Conservation (phyloP, 2,113 vertebrate species). For the Xiphophorus maculatus region DNA sequence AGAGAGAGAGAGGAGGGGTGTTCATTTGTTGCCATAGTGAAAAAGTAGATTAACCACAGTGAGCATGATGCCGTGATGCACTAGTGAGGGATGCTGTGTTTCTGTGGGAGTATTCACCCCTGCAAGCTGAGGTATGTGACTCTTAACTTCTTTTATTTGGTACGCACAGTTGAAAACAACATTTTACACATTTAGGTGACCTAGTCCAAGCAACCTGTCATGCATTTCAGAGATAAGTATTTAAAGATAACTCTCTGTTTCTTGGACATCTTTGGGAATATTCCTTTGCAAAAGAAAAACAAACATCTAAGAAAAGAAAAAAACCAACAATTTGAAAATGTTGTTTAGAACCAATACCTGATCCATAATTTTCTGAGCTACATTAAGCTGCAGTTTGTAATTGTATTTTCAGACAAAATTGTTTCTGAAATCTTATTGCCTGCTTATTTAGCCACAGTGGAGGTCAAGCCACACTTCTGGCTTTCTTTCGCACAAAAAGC, state of each 20-base stretch:
- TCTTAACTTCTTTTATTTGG: not conserved
- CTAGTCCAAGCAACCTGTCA: not conserved
- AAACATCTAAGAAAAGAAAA: not conserved
- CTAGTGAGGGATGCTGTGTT: slow-evolving; percentile 54
- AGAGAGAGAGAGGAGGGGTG: slow-evolving; percentile 19
- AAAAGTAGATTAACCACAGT: slow-evolving; percentile 74
- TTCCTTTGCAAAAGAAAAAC: not conserved
- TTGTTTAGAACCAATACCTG: not conserved
- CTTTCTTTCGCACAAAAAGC: not conserved
- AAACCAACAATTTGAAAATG: not conserved
- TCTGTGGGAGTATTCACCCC: slow-evolving; percentile 54
- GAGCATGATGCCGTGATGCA: slow-evolving; percentile 63
- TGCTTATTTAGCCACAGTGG: not conserved
- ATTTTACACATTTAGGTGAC: too few species aligned
- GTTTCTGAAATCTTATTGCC: not conserved
- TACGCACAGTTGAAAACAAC: not conserved
- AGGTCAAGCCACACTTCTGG: not conserved
- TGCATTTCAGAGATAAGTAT: not conserved
- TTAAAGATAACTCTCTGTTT: not conserved
- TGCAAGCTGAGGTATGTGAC: slow-evolving; percentile 55
- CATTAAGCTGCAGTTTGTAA: not conserved
- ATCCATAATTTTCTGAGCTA: not conserved
- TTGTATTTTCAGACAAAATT: not conserved
- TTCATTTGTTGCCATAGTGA: slow-evolving; percentile 77
- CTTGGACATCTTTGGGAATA: not conserved